Evolutionary conservation across 2,888 invertebrate genomes (phyloP).

Genomic region (Cordilura impudica): DNA sequence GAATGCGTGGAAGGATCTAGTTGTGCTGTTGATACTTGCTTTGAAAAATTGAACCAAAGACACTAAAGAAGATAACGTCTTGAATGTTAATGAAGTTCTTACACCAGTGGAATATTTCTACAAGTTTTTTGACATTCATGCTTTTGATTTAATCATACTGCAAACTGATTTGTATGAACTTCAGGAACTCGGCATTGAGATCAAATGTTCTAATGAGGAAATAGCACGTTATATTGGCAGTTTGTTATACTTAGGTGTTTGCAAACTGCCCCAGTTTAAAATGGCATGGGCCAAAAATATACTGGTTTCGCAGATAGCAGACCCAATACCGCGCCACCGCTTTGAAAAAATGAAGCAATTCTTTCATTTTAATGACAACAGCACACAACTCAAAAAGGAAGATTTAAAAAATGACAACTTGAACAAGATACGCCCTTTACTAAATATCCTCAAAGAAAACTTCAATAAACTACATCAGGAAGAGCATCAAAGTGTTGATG

Average conservation of each 20-base stretch:
- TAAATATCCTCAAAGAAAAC: slow-evolving; percentile 43
- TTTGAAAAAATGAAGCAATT: slow-evolving; percentile 54
- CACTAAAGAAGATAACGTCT: slow-evolving; percentile 39
- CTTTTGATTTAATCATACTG: slow-evolving; percentile 40
- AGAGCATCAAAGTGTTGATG: slow-evolving; percentile 63
- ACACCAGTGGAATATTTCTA: slow-evolving; percentile 21
- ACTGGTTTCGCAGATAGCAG: slow-evolving; percentile 34
- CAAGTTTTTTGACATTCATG: slow-evolving; percentile 26
- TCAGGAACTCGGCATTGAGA: slow-evolving; percentile 23
- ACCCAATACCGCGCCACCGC: slow-evolving; percentile 14
- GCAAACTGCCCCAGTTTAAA: slow-evolving; percentile 49
- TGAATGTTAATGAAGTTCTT: slow-evolving; percentile 32
- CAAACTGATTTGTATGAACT: slow-evolving; percentile 43
- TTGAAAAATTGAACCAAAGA: slow-evolving; percentile 46
- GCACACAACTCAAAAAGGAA: slow-evolving; percentile 19
- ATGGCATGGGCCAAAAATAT: slow-evolving; percentile 43
- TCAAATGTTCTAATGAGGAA: slow-evolving; percentile 35
- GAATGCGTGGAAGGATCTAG: slow-evolving; percentile 17
- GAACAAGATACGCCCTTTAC: slow-evolving; percentile 53
- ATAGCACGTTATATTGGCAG: slow-evolving; percentile 42
- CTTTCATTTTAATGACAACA: slow-evolving; percentile 38
- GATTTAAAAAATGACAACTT: slow-evolving; percentile 43
- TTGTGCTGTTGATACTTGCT: slow-evolving; percentile 17
- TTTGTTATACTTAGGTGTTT: slow-evolving; percentile 28
- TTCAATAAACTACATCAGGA: slow-evolving; percentile 50